These are phyloP conservation scores for Monopis laevigella DNA, from an alignment of 2,888 invertebrate genomes.

Conservation along the genomic window DNA sequence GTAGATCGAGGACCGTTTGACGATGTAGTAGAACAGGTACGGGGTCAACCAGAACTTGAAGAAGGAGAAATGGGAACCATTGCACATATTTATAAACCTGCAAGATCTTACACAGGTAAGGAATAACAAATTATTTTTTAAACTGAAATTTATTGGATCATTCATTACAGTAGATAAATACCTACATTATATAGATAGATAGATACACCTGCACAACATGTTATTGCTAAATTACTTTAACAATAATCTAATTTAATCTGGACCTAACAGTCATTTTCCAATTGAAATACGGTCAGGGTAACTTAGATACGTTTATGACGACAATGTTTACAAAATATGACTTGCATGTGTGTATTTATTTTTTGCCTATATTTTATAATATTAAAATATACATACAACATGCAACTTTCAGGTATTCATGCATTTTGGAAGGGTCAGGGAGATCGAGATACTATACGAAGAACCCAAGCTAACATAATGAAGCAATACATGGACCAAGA, in stretches of 20 bases:
- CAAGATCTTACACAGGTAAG: slow-evolving; percentile 39
- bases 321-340: neutral
- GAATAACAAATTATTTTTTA: no score
- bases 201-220: no score
- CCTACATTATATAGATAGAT: no score
- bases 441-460: slow-evolving; percentile 63
- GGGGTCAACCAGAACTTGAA: slow-evolving; percentile 56
- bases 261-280: neutral
- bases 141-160: no score
- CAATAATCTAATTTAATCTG: neutral
- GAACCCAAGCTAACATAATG: slow-evolving; percentile 76
- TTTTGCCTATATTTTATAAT: neutral
- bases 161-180: no score
- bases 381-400: no score
- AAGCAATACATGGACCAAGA: slow-evolving; percentile 77
- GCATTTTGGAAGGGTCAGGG: slow-evolving; percentile 71
- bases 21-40: slow-evolving; percentile 52
- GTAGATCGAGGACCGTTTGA: slow-evolving; percentile 54
- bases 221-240: no score
- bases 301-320: slow-evolving; percentile 2
- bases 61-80: slow-evolving; percentile 54
- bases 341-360: neutral
- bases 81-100: slow-evolving; percentile 40
- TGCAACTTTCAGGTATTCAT: slow-evolving; percentile 25
- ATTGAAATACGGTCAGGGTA: slow-evolving; percentile 7